These are phyloP conservation scores for Drosophila anceps DNA, from an alignment of 2,888 invertebrate species.

Conservation along the genomic window DNA sequence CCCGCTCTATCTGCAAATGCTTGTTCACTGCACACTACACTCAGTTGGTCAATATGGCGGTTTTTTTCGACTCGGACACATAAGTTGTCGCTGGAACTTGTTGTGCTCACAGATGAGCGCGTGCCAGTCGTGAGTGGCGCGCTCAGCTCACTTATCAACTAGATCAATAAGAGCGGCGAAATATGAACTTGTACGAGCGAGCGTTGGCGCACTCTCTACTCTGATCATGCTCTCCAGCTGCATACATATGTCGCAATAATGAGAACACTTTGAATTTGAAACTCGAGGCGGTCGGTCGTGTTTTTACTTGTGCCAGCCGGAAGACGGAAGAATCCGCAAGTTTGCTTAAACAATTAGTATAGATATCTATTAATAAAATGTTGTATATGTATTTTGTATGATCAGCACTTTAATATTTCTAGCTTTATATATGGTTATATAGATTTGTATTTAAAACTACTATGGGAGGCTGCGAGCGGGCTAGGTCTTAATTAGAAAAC, in stretches of 20 bases:
- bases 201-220: not conserved
- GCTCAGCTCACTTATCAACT: too few species aligned
- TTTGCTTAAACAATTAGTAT: too few species aligned
- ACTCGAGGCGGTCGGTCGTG: not conserved
- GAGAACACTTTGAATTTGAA: not conserved
- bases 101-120: slow-evolving; percentile 32
- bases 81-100: slow-evolving; percentile 26
- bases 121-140: slow-evolving; percentile 14
- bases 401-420: too few species aligned
- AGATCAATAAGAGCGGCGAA: not conserved
- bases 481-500: too few species aligned
- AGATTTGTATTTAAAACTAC: too few species aligned
- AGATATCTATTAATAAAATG: too few species aligned
- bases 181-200: not conserved
- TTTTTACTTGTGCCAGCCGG: too few species aligned
- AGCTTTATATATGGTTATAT: too few species aligned
- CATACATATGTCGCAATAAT: too few species aligned
- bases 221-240: not conserved
- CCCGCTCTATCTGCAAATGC: slow-evolving; percentile 37
- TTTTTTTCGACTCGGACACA: slow-evolving; percentile 36
- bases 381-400: too few species aligned
- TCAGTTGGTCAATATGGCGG: slow-evolving; percentile 76
- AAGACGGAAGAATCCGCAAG: too few species aligned
- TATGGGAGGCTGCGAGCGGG: too few species aligned
- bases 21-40: slow-evolving; percentile 67